These are phyloP conservation scores for Latheticus oryzae DNA, from an alignment of 2,888 invertebrate species.

Conservation along the genomic window DNA sequence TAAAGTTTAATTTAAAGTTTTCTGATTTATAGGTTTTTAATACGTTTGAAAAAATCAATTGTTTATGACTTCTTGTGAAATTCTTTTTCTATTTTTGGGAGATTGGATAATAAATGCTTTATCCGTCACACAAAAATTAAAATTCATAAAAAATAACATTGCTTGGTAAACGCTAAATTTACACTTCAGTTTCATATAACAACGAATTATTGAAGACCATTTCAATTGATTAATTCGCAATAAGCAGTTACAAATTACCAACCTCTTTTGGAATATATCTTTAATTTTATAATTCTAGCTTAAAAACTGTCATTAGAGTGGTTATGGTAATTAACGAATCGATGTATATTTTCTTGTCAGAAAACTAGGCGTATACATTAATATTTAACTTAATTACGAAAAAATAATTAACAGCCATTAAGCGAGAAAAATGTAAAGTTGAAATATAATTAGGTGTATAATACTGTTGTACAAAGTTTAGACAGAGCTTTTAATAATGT, in stretches of 20 bases:
- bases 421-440: conserved; percentile 25
- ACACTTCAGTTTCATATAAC: too few relatives aligned
- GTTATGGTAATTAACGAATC: conserved; percentile 34
- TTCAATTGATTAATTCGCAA: conserved; percentile 27
- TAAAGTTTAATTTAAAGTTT: too few relatives aligned
- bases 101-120: too few relatives aligned
- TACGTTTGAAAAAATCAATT: too few relatives aligned
- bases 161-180: too few relatives aligned
- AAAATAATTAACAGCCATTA: conserved; percentile 36
- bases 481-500: conserved; percentile 35
- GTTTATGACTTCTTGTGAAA: too few relatives aligned
- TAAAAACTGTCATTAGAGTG: conserved; percentile 30
- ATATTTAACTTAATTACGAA: conserved; percentile 38
- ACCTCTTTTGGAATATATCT: conserved; percentile 24
- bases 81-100: too few relatives aligned
- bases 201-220: too few relatives aligned
- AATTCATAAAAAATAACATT: too few relatives aligned
- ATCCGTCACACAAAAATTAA: too few relatives aligned
- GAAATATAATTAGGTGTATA: conserved; percentile 21
- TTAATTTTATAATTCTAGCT: conserved; percentile 32
- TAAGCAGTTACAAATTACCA: conserved; percentile 17
- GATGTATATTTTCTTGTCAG: conserved; percentile 29
- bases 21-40: too few relatives aligned
- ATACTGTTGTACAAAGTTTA: conserved; percentile 27
- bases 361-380: conserved; percentile 19